phyloP scores from a whole-genome alignment of 2,113 vertebrate species.

The Triplophysa tibetana region DNA sequence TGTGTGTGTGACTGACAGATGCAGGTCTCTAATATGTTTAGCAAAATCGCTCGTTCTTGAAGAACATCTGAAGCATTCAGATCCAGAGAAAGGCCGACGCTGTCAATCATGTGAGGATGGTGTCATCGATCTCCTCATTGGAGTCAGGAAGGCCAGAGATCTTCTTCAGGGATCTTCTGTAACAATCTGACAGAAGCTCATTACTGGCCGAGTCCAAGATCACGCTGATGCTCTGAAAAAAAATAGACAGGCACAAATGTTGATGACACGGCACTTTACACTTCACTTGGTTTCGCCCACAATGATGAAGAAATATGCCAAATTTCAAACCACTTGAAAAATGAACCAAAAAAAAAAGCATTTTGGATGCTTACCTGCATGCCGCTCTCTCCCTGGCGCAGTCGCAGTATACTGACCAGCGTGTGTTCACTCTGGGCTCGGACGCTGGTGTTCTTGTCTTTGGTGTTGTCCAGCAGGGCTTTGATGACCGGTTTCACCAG shows the following conservation, averaged over 20 bases:
- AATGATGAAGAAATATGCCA: no score
- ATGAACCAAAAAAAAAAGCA: neutral
- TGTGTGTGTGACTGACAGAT: slow-evolving; percentile 15
- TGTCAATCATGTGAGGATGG: slow-evolving; percentile 90
- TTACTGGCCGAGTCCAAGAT: slow-evolving; percentile 92
- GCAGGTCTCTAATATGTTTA: slow-evolving; percentile 31
- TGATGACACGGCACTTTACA: neutral
- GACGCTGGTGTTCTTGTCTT: slow-evolving; percentile 97
- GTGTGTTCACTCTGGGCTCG: slow-evolving; percentile 94
- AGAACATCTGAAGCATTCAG: slow-evolving; percentile 18
- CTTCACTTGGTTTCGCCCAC: no score
- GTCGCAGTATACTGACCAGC: slow-evolving; percentile 88
- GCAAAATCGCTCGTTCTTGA: slow-evolving; percentile 30
- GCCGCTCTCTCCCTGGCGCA: slow-evolving; percentile 84
- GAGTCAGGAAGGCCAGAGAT: slow-evolving; percentile 86
- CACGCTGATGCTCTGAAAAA: slow-evolving; percentile 79
- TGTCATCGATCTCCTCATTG: slow-evolving; percentile 93
- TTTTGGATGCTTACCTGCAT: slow-evolving; percentile 80
- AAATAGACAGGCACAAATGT: neutral
- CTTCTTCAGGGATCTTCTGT: slow-evolving; percentile 91
- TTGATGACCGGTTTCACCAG: slow-evolving; percentile 92
- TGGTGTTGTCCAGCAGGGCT: slow-evolving; percentile 95
- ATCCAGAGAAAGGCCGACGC: slow-evolving; percentile 37
- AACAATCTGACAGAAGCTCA: slow-evolving; percentile 88
- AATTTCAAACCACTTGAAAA: neutral